These are phyloP conservation scores for Polyommatus iphigenia DNA, from an alignment of 2,888 invertebrate genomes.

Conservation along the genomic window DNA sequence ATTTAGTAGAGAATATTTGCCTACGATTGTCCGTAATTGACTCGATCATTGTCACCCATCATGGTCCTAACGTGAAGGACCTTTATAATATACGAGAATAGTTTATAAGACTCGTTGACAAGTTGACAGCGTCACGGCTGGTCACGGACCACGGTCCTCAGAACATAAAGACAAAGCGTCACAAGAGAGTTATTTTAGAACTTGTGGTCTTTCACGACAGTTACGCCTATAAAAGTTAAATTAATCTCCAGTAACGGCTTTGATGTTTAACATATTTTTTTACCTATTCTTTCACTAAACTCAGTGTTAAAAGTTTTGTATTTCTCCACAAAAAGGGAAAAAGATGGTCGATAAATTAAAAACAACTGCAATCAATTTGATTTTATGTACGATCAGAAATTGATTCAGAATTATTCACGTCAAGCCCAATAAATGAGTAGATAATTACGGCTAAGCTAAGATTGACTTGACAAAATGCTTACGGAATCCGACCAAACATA, in stretches of 20 bases:
- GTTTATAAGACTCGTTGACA: neutral
- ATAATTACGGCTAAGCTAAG: too few species aligned
- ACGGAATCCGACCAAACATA: too few species aligned
- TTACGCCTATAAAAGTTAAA: neutral
- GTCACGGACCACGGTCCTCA: neutral
- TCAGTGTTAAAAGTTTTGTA: neutral
- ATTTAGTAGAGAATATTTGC: too few species aligned
- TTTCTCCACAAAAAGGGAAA: too few species aligned
- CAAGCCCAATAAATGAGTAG: too few species aligned
- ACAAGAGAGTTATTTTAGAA: constrained; percentile 1
- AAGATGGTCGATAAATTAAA: too few species aligned
- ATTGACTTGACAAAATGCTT: too few species aligned
- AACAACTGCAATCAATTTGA: too few species aligned
- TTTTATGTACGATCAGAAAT: too few species aligned
- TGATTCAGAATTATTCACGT: too few species aligned
- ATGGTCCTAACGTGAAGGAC: neutral
- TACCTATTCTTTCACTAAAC: neutral
- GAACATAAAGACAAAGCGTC: neutral
- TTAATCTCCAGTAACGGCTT: neutral
- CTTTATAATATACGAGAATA: neutral
- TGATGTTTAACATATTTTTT: neutral
- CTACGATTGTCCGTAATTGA: too few species aligned
- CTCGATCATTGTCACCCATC: neutral
- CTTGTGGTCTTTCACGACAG: neutral
- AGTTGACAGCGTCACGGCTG: neutral